Evolutionary conservation across 2,113 vertebrate species (phyloP).

Genomic region (Macaca mulatta): DNA sequence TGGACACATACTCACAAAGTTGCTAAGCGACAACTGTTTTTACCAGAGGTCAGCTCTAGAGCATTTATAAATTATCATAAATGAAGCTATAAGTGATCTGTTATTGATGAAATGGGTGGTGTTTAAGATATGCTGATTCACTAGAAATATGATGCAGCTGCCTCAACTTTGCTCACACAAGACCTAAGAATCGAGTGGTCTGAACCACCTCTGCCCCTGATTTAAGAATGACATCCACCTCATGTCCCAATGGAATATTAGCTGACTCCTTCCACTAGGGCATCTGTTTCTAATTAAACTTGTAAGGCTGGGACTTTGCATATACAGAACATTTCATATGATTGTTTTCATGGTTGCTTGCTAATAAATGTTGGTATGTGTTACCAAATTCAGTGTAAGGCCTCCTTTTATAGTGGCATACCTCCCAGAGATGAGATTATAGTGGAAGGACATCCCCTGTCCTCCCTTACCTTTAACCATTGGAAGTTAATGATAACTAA

Average conservation of each 20-base stretch:
- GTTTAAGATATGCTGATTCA: background rate
- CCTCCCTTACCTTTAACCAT: background rate
- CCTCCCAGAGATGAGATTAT: background rate
- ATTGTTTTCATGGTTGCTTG: background rate
- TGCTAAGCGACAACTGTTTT: background rate
- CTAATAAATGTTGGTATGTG: background rate
- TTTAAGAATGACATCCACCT: background rate
- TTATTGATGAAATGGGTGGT: background rate
- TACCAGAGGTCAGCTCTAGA: background rate
- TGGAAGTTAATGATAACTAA: background rate
- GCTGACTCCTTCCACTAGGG: background rate
- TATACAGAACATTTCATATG: background rate
- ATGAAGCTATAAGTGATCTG: background rate
- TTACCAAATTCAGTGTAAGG: background rate
- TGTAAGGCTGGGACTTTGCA: background rate
- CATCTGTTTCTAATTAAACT: slow-evolving; percentile 4
- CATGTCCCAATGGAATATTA: background rate
- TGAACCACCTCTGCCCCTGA: background rate
- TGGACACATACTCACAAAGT: background rate
- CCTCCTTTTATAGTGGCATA: background rate
- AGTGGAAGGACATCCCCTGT: background rate
- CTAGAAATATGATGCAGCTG: background rate
- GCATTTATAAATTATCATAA: background rate
- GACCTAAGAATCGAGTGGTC: background rate
- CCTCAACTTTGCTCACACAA: background rate